Evolutionary conservation across 2,888 invertebrate species (phyloP).

Genomic region (Leucania comma): DNA sequence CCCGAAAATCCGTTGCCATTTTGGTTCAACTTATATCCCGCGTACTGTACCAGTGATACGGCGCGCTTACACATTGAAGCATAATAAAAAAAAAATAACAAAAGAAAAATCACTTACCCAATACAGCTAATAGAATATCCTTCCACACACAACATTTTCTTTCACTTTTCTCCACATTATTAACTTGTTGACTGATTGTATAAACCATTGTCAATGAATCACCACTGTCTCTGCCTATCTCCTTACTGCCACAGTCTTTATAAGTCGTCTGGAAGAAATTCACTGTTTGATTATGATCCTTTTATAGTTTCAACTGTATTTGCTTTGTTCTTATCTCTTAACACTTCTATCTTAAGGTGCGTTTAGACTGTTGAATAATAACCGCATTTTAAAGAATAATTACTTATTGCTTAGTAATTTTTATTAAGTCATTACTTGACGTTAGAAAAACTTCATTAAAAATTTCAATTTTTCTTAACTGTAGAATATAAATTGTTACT

Average conservation of each 20-base stretch:
- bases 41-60: too few species aligned
- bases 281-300: constrained; percentile 37
- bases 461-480: too few species aligned
- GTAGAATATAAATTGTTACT: too few species aligned
- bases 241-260: constrained; percentile 24
- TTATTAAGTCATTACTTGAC: too few species aligned
- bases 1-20: too few species aligned
- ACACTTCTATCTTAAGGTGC: constrained; percentile 25
- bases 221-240: constrained; percentile 36
- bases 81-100: not conserved
- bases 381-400: too few species aligned
- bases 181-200: constrained; percentile 61
- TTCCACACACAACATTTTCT: constrained; percentile 68
- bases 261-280: constrained; percentile 41
- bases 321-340: constrained; percentile 40
- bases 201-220: constrained; percentile 72
- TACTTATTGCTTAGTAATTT: too few species aligned
- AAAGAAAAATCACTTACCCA: constrained; percentile 69
- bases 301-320: constrained; percentile 47
- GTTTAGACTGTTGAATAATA: constrained; percentile 1
- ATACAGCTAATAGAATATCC: constrained; percentile 69
- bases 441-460: too few species aligned
- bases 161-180: constrained; percentile 41
- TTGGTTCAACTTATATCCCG: too few species aligned
- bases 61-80: too few species aligned